Conservation (phyloP, 2,797 vertebrate species). For the Xyrichtys novacula region DNA sequence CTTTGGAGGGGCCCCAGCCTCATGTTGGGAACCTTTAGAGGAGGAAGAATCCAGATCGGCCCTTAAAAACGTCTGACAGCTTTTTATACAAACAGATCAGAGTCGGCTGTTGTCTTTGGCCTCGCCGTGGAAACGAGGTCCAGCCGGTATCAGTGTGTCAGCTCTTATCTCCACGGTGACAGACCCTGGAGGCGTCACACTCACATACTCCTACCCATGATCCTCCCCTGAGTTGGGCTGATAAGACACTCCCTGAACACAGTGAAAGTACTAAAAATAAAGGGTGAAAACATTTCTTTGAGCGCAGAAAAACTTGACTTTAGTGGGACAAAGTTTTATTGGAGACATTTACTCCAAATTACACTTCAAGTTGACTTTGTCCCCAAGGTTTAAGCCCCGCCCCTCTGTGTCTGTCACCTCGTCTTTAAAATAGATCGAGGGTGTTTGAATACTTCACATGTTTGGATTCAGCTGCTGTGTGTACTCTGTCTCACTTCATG, state of each 20-base stretch:
- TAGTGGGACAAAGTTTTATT: too few relatives aligned
- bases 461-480: conserved; percentile 20
- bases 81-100: neutral
- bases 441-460: conserved; percentile 27
- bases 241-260: conserved; percentile 79
- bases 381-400: neutral
- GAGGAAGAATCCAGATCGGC: neutral
- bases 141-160: neutral
- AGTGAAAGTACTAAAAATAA: neutral
- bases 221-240: conserved; percentile 63
- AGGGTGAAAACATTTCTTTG: too few relatives aligned
- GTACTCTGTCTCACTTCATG: neutral
- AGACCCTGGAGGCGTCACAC: conserved; percentile 48
- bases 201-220: conserved; percentile 29
- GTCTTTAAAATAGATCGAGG: conserved; percentile 22
- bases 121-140: conserved; percentile 43
- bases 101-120: conserved; percentile 1
- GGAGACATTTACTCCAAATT: too few relatives aligned
- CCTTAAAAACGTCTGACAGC: neutral
- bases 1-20: neutral
- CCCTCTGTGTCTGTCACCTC: conserved; percentile 1
- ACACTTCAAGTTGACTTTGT: too few relatives aligned
- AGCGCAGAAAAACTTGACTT: too few relatives aligned
- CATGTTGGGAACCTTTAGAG: neutral
- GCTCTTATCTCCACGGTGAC: conserved; percentile 69